Evolutionary conservation across 2,113 vertebrate genomes (phyloP).

Genomic region (Pteropus alecto): DNA sequence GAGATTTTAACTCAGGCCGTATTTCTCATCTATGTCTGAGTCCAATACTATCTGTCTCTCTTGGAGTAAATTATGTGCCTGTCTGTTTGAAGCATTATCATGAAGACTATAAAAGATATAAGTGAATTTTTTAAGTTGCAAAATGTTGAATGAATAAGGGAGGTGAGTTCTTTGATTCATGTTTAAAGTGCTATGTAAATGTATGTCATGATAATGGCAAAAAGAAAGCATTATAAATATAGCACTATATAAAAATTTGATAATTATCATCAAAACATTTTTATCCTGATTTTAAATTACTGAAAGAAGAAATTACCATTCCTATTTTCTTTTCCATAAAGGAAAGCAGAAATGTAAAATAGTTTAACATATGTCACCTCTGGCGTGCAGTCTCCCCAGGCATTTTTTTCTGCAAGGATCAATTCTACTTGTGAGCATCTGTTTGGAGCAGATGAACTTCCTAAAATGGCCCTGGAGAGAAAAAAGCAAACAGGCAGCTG

Average conservation of each 20-base stretch:
- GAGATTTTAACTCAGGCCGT: background rate
- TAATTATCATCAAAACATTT: background rate
- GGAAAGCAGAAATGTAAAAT: background rate
- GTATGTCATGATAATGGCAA: background rate
- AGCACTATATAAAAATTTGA: background rate
- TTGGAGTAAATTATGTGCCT: background rate
- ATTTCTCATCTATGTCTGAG: background rate
- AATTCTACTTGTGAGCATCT: conserved; percentile 36
- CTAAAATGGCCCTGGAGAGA: conserved; percentile 37
- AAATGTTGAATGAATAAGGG: background rate
- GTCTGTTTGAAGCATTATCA: background rate
- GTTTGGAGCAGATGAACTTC: conserved; percentile 57
- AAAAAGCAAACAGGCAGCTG: conserved; percentile 42
- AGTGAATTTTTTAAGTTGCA: background rate
- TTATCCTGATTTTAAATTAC: background rate
- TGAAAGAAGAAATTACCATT: background rate
- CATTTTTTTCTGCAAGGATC: conserved; percentile 48
- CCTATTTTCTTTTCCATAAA: background rate
- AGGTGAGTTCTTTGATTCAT: background rate
- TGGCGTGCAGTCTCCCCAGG: background rate
- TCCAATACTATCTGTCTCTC: background rate
- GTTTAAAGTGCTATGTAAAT: background rate
- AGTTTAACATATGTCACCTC: conserved; percentile 16
- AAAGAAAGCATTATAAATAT: background rate
- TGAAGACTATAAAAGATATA: background rate